Conservation (phyloP, 2,888 invertebrate genomes). For the Synanthedon formicaeformis region DNA sequence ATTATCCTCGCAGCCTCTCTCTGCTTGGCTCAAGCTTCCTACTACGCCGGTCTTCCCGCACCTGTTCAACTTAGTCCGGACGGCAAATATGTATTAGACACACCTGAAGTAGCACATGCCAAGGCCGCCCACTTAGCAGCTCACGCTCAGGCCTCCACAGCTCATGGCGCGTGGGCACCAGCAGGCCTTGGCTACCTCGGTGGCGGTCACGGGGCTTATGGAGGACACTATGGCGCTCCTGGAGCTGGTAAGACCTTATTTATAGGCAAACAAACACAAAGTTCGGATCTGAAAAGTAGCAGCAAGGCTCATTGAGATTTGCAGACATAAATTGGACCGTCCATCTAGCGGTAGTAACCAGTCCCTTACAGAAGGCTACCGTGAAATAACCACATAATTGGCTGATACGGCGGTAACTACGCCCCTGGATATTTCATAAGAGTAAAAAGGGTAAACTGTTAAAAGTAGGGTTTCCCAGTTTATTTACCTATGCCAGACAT, state of each 20-base stretch:
- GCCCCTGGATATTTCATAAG: too few species aligned
- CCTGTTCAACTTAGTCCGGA: conserved; percentile 63
- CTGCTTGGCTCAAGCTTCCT: conserved; percentile 67
- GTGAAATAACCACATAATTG: too few species aligned
- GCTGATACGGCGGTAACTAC: too few species aligned
- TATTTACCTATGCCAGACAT: too few species aligned
- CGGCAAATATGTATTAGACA: conserved; percentile 66
- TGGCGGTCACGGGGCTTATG: conserved; percentile 21
- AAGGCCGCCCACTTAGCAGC: conserved; percentile 60
- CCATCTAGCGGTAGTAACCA: too few species aligned
- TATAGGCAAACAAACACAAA: too few species aligned
- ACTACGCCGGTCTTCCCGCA: conserved; percentile 61
- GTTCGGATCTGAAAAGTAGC: too few species aligned
- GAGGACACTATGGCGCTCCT: conserved; percentile 54
- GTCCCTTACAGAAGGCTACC: too few species aligned
- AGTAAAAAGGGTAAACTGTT: too few species aligned
- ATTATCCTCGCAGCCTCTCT: conserved; percentile 60
- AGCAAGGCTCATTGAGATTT: too few species aligned
- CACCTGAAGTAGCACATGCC: conserved; percentile 65
- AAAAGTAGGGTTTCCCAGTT: too few species aligned
- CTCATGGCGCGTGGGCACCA: conserved; percentile 62
- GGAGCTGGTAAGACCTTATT: conserved; percentile 40
- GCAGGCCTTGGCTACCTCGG: conserved; percentile 34
- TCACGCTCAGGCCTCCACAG: conserved; percentile 55
- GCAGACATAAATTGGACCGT: too few species aligned